These are phyloP conservation scores for Zophobas atratus DNA, from an alignment of 1,140 invertebrate genomes.

Conservation along the genomic window DNA sequence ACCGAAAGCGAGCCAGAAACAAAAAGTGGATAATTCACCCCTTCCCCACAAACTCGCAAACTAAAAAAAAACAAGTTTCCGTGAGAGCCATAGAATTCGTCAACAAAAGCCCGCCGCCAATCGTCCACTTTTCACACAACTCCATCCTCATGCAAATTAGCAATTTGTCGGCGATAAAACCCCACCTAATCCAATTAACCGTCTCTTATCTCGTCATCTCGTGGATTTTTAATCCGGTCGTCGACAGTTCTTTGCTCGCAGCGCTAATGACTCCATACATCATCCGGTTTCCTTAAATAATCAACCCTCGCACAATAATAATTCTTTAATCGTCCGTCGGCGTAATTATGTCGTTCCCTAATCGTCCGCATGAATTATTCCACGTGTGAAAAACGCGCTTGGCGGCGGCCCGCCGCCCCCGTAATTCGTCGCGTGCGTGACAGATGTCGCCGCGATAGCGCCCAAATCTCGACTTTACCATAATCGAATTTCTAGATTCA, in stretches of 20 bases:
- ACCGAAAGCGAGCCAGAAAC: too few species aligned
- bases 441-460: slow-evolving; percentile 45
- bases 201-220: slow-evolving; percentile 8
- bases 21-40: too few species aligned
- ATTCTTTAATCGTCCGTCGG: slow-evolving; percentile 15
- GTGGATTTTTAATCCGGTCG: slow-evolving; percentile 19
- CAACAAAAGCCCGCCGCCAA: slow-evolving; percentile 8
- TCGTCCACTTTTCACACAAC: slow-evolving; percentile 5
- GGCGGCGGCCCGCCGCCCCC: background rate
- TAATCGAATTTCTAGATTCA: slow-evolving; percentile 48
- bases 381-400: slow-evolving; percentile 36
- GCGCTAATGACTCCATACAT: slow-evolving; percentile 38
- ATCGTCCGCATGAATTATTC: slow-evolving; percentile 33
- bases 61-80: too few species aligned
- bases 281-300: slow-evolving; percentile 38
- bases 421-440: slow-evolving; percentile 44
- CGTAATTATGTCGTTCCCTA: slow-evolving; percentile 37
- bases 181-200: slow-evolving; percentile 46
- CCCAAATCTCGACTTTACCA: slow-evolving; percentile 37
- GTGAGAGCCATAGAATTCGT: too few species aligned
- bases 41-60: too few species aligned
- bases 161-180: slow-evolving; percentile 40
- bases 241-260: slow-evolving; percentile 9
- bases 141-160: slow-evolving; percentile 38
- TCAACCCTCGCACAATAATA: slow-evolving; percentile 12